phyloP scores from a whole-genome alignment of 92 coral and sea anemone species.

The Palythoa grandis region DNA sequence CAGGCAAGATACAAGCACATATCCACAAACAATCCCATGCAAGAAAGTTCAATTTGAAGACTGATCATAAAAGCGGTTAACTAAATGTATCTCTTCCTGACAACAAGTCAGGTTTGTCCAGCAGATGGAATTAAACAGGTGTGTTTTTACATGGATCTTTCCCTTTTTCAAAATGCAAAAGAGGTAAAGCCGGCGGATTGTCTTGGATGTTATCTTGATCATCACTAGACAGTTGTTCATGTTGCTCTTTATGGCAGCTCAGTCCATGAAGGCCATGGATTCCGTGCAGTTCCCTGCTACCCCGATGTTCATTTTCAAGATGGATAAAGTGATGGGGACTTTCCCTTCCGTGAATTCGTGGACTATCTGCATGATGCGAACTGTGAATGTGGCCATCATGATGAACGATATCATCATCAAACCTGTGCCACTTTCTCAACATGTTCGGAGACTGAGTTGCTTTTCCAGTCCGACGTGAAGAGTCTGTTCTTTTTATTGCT shows the following conservation, averaged over 20 bases:
- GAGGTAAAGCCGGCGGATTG: slow-evolving; percentile 1
- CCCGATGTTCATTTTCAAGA: slow-evolving; percentile 20
- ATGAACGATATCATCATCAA: slow-evolving; percentile 67
- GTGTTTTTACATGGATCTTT: background rate
- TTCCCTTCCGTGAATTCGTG: slow-evolving; percentile 24
- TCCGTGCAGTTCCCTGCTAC: slow-evolving; percentile 40
- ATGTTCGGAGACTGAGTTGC: slow-evolving; percentile 65
- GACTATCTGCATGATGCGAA: slow-evolving; percentile 22
- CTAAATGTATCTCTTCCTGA: background rate
- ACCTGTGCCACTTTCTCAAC: slow-evolving; percentile 72
- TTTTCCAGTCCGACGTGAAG: slow-evolving; percentile 69
- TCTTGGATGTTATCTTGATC: slow-evolving; percentile 5
- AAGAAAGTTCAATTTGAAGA: background rate
- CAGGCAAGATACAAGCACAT: background rate
- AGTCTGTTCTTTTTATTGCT: slow-evolving; percentile 74
- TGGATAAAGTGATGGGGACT: slow-evolving; percentile 9
- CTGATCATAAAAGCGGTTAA: background rate
- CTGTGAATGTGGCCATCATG: slow-evolving; percentile 24
- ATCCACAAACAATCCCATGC: background rate
- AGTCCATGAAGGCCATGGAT: slow-evolving; percentile 12
- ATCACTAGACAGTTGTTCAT: slow-evolving; percentile 8
- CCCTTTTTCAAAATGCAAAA: background rate
- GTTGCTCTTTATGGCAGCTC: slow-evolving; percentile 1
- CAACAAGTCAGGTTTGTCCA: background rate
- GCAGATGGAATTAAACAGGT: background rate